Evolutionary conservation across 2,113 vertebrate species (phyloP).

Genomic region (Hippocampus guttulatus): DNA sequence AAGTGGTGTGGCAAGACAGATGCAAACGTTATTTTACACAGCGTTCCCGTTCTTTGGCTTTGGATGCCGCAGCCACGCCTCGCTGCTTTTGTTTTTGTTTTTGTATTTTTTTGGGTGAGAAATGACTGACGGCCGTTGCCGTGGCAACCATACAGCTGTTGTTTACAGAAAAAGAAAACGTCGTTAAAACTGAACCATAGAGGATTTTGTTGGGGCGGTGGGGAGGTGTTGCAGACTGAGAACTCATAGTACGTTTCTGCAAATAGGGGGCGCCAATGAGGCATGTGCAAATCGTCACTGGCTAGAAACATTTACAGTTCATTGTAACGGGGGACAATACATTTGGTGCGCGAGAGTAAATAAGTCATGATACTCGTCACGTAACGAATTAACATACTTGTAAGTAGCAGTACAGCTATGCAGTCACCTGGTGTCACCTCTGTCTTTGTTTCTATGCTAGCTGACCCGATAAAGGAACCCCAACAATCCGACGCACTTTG

Average conservation of each 20-base stretch:
- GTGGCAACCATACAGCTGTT: neutral
- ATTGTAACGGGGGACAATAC: too few relatives aligned
- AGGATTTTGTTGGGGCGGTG: neutral
- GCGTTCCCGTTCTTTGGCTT: neutral
- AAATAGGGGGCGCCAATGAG: neutral
- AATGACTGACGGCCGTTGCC: neutral
- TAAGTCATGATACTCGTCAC: neutral
- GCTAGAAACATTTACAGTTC: too few relatives aligned
- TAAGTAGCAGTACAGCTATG: too few relatives aligned
- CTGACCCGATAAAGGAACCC: neutral
- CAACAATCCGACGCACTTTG: neutral
- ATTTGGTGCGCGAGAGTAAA: too few relatives aligned
- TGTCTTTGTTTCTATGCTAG: neutral
- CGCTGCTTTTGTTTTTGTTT: constrained; percentile 1
- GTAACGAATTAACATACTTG: too few relatives aligned
- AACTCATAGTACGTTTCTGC: neutral
- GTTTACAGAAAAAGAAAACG: neutral
- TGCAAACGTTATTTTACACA: constrained; percentile 2
- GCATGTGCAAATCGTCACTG: neutral
- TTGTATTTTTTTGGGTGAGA: neutral
- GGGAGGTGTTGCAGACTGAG: neutral
- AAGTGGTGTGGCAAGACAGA: constrained; percentile 1
- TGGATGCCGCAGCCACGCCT: neutral
- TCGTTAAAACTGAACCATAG: neutral
- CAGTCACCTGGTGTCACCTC: neutral